Base-by-base conservation (phyloP, 2,797 vertebrate genomes). In the Platyrinchus mystaceus region DNA sequence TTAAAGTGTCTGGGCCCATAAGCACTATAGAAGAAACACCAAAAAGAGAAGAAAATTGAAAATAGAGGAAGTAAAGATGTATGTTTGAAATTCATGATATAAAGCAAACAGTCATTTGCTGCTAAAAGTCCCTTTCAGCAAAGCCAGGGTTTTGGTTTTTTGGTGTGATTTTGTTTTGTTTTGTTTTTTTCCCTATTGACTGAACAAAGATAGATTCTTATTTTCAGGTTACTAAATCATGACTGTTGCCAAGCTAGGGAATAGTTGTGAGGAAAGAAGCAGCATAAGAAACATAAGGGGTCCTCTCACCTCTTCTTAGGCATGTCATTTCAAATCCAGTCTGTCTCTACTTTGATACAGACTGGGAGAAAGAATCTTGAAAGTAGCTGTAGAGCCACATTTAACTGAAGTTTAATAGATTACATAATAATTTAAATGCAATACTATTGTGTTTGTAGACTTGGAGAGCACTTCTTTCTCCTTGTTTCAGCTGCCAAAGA, bases 331-430 rank as follows among this genome's bases (percentile, higher is more conserved):
- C 47, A 49, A 88, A 88, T 46, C 46, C 79, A 32, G 15, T 12
- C 74, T 67, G 28, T 7, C 89, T 69, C 58, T 95, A 71, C 41
- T 84, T 77, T 63, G 46, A 91, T 41, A 41, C 3, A 68, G 53
- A 76, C 36, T 52, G 10, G 34, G 37, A 81, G 55, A 69, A 36
- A 53, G 27, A 74, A 50, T 44, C 37, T 44, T 27, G 19, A 68
- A 37, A 28, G 34, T 52, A 75, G 44, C 37, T 66, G 36, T 11
- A 83, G 18, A 93, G n/a, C 8, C 41, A 58, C 4, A 1, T 73
- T 80, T 84, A 89, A 93, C 17, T 46, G 36, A 91, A 92, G 30
- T 87, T 90, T 70, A 88, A 69, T n/a, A 80, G 14, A 87, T 81
- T 81, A 87, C 28, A n/a, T 76, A 76, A 23, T 56, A 77, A 79